A percentile compares a stretch with the other conserved stretches of the same genome.
These are phyloP conservation scores for Streblospio benedicti DNA, from an alignment of 1,140 invertebrate species.

Conservation along the genomic window DNA sequence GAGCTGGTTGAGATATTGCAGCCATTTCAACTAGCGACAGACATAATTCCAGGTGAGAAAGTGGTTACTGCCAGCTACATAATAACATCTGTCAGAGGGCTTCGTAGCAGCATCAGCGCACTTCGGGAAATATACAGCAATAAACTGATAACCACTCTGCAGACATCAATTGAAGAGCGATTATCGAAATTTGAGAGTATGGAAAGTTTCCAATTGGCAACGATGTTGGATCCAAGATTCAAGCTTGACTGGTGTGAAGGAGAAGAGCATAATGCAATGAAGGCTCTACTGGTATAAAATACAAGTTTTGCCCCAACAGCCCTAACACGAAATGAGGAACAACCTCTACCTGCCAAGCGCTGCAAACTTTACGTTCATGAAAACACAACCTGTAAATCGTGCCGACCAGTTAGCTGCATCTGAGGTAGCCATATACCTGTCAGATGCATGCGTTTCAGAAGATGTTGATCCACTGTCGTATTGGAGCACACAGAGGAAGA, in stretches of 20 bases:
- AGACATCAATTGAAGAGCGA: background rate
- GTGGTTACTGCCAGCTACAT: background rate
- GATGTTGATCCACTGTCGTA: background rate
- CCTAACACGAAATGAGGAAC: background rate
- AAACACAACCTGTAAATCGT: background rate
- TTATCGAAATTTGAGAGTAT: background rate
- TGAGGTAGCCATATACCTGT: background rate
- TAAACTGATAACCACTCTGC: background rate
- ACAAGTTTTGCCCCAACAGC: background rate
- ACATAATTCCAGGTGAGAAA: background rate
- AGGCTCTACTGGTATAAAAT: background rate
- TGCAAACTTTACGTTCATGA: no score
- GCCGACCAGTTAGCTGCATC: no score
- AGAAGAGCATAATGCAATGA: background rate
- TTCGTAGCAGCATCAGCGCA: background rate
- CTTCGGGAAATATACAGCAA: background rate
- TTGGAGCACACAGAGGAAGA: background rate
- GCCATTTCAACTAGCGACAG: background rate
- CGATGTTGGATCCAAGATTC: background rate
- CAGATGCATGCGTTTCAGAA: background rate
- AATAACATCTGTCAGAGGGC: background rate
- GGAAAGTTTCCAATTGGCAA: slow-evolving; percentile 1
- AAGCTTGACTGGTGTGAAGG: slow-evolving; percentile 4
- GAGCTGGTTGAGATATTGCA: background rate
- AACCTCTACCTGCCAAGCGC: background rate